phyloP scores from a whole-genome alignment of 1,140 invertebrate species.

The Octopus sinensis region DNA sequence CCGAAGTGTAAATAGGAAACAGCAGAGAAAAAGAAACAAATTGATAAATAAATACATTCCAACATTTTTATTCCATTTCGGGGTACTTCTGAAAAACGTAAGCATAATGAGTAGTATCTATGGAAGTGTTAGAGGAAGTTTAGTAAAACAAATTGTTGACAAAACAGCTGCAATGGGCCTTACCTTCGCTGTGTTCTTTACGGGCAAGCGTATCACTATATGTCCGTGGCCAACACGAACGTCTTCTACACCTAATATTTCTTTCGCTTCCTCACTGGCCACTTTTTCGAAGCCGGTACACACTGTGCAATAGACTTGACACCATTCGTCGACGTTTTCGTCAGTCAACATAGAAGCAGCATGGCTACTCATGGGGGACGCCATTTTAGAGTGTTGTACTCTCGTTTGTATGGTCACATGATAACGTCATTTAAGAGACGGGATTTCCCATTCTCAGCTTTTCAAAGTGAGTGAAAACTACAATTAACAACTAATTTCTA shows the following conservation, averaged over 20 bases:
- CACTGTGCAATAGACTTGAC: not conserved
- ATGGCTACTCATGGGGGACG: not conserved
- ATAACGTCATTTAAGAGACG: too few species aligned
- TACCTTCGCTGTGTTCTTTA: not conserved
- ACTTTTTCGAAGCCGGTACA: not conserved
- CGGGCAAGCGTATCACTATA: not conserved
- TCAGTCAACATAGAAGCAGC: not conserved
- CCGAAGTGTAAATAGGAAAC: too few species aligned
- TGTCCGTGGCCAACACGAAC: not conserved
- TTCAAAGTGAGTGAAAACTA: too few species aligned
- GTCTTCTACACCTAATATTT: not conserved
- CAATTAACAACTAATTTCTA: too few species aligned
- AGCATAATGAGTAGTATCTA: too few species aligned
- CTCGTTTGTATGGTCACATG: not conserved
- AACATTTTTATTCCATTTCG: too few species aligned
- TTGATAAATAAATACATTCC: too few species aligned
- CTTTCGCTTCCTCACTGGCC: not conserved
- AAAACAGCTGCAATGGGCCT: not conserved
- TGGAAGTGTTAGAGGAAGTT: too few species aligned
- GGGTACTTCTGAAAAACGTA: too few species aligned
- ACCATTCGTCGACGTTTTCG: not conserved
- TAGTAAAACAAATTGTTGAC: too few species aligned
- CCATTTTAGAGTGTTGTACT: not conserved
- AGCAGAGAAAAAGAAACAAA: too few species aligned
- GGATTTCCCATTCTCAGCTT: too few species aligned